These are phyloP conservation scores for Dendronephthya gigantea DNA, from an alignment of 64 coral and sea anemone genomes.

Conservation along the genomic window DNA sequence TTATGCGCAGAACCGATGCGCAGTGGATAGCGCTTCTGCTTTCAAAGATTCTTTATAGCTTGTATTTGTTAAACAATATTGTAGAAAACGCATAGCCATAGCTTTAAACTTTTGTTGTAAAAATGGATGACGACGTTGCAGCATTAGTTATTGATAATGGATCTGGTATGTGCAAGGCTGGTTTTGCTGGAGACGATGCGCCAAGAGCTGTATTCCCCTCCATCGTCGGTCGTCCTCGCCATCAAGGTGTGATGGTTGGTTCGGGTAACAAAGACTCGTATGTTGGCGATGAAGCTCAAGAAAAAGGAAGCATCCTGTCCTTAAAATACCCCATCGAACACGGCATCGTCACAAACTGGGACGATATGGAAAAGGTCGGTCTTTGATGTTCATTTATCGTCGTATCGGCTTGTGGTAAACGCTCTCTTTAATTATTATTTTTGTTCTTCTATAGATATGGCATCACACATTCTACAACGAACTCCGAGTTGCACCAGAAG, in stretches of 20 bases:
- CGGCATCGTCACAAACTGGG: not conserved
- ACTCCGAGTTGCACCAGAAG: not conserved
- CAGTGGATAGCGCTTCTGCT: too few species aligned
- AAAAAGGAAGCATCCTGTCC: not conserved
- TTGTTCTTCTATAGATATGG: not conserved
- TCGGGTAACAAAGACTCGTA: not conserved
- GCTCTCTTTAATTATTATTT: not conserved
- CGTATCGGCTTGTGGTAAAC: not conserved
- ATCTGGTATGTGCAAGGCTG: conserved; percentile 10
- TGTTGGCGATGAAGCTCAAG: not conserved
- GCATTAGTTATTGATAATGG: not conserved
- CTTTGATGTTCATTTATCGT: not conserved
- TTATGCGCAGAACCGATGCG: too few species aligned
- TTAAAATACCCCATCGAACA: conserved; percentile 2
- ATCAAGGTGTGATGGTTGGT: not conserved
- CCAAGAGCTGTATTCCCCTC: not conserved
- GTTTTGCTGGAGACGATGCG: not conserved
- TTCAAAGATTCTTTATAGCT: too few species aligned
- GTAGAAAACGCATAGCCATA: not conserved
- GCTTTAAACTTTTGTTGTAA: not conserved
- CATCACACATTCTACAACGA: not conserved
- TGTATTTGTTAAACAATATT: not conserved
- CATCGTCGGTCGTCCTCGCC: conserved; percentile 1
- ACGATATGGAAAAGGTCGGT: conserved; percentile 10
- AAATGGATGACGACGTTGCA: not conserved